These are phyloP conservation scores for Acanthaster planci DNA, from an alignment of 35 echinoderm and acorn worm genomes.

Conservation along the genomic window DNA sequence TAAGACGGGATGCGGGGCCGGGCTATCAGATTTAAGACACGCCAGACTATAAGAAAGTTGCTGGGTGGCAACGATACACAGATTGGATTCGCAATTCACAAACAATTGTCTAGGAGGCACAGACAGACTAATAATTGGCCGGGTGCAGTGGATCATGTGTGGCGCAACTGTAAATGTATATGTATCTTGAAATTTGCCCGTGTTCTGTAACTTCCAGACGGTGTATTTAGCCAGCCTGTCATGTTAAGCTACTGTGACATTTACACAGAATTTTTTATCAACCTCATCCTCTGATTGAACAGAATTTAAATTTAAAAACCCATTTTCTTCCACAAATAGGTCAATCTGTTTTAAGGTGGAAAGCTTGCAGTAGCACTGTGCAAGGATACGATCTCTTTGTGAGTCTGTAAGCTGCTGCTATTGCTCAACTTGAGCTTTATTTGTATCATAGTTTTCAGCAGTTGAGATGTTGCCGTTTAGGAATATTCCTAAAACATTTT, in stretches of 20 bases:
- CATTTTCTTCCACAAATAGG: too few species aligned
- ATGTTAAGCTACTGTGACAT: background rate
- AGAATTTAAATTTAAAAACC: too few species aligned
- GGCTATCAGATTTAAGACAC: conserved; percentile 20
- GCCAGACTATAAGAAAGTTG: conserved; percentile 15
- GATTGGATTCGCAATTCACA: conserved; percentile 1
- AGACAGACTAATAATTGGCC: conserved; percentile 21
- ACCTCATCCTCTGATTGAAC: too few species aligned
- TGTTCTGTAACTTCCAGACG: background rate
- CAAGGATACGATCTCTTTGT: too few species aligned
- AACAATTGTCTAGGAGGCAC: conserved; percentile 20
- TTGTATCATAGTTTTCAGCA: too few species aligned
- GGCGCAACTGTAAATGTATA: background rate
- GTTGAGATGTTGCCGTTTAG: too few species aligned
- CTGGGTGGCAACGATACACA: background rate
- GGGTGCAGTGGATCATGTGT: conserved; percentile 4
- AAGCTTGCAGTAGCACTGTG: too few species aligned
- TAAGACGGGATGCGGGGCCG: background rate
- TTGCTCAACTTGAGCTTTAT: too few species aligned
- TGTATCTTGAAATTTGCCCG: conserved; percentile 10
- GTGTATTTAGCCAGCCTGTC: background rate
- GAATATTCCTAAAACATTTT: too few species aligned
- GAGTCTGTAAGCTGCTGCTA: too few species aligned
- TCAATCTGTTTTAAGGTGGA: too few species aligned
- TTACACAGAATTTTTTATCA: too few species aligned